Percentiles rank a stretch among this genome's conserved stretches.
Conservation (phyloP, 2,113 vertebrate genomes). For the Channa maculata region DNA sequence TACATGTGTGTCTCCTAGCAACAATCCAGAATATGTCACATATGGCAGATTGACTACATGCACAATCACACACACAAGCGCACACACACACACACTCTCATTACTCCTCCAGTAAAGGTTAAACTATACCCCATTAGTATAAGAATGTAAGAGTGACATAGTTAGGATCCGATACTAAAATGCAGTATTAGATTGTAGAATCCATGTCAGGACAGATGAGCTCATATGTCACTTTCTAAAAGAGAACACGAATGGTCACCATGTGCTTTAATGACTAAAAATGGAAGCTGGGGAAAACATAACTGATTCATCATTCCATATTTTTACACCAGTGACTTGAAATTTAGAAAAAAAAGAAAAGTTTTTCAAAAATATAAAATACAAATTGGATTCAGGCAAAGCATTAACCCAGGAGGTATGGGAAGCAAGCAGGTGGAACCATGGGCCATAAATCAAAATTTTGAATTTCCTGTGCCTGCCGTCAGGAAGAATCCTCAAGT, state of each 20-base stretch:
- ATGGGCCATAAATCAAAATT: constrained; percentile 60
- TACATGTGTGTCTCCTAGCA: constrained; percentile 68
- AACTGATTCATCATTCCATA: neutral
- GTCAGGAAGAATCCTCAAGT: constrained; percentile 7
- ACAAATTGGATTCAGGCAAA: too few relatives aligned
- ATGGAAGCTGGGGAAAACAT: constrained; percentile 14
- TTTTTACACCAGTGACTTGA: constrained; percentile 12
- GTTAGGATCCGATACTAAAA: too few relatives aligned
- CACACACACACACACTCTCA: neutral
- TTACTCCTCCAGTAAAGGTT: too few relatives aligned
- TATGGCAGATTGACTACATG: constrained; percentile 27
- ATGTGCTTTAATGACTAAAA: constrained; percentile 1
- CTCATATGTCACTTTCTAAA: constrained; percentile 51
- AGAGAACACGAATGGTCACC: constrained; percentile 19
- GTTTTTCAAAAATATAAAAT: neutral
- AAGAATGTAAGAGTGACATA: too few relatives aligned
- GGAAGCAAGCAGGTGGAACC: constrained; percentile 28
- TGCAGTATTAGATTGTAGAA: too few relatives aligned
- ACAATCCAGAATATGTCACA: constrained; percentile 57
- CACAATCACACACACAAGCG: neutral
- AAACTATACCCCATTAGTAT: constrained; percentile 10
- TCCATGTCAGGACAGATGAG: too few relatives aligned
- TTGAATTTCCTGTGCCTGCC: constrained; percentile 2
- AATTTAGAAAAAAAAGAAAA: constrained; percentile 17
- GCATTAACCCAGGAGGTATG: too few relatives aligned